Base-by-base conservation (phyloP, 1,140 invertebrate species). In the Aleiodes sp. region DNA sequence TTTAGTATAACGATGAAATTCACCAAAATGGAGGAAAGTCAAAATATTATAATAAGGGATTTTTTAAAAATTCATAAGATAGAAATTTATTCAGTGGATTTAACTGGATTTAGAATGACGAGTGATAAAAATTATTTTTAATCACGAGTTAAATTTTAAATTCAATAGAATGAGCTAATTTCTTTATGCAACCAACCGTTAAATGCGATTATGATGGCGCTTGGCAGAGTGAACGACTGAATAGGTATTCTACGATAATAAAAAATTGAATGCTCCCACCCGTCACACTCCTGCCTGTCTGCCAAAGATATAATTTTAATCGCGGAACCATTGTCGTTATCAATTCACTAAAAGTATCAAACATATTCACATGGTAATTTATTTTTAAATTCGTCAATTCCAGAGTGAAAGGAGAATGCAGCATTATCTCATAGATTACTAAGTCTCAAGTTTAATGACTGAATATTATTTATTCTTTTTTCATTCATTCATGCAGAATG, bases 141-240 rank as follows among this genome's bases (percentile, higher is more conserved):
- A 52, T 52, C 46, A 24, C 46, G 7, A 52, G n/a, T 19, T 60
- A 41, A 43, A 77, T 74, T 73, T 73, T 46, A 73, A 71, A 72
- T 70, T 69, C 70, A 52, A 59, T 66, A 72, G 72, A 75, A 76
- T 75, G 70, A 75, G 70, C 72, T 78, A 76, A 78, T 78, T 78
- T 78, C 70, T 74, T 70, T 74, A 67, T 71, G 70, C 77, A 73
- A 62, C 70, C 70, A 70, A 63, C 73, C 73, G 73, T 75, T 73
- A 76, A 78, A 78, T 72, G 68, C 71, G 77, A 78, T 78, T 78
- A 76, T 71, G 65, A 65, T 67, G 64, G n/a, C 69, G 70, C 70
- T 65, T 63, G 43, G 43, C 2, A 24, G 26, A 59, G 26, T n/a
- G 24, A 59, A 52, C 39, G 71, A 70, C 69, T 73, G 71, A 73